phyloP scores from a whole-genome alignment of 2,888 invertebrate species.

The Arctia plantaginis region DNA sequence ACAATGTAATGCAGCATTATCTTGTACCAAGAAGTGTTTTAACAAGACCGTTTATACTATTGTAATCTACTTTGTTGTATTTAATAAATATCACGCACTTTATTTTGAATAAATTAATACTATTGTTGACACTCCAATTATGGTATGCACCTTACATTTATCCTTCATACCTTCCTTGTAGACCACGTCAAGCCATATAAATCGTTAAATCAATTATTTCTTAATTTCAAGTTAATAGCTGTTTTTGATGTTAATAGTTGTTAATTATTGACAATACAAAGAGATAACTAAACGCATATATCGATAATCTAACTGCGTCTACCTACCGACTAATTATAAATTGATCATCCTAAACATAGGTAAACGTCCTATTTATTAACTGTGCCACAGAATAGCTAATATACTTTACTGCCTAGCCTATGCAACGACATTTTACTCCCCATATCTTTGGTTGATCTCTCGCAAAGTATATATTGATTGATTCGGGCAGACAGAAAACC shows the following conservation, averaged over 20 bases:
- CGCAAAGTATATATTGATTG: too few species aligned
- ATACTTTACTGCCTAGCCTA: too few species aligned
- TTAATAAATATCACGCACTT: neutral
- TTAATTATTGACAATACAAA: too few species aligned
- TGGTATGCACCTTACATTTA: too few species aligned
- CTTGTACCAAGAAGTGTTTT: neutral
- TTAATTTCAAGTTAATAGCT: neutral
- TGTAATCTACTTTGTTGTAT: neutral
- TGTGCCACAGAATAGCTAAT: too few species aligned
- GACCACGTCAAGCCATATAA: neutral
- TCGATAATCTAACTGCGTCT: neutral
- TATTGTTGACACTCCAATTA: neutral
- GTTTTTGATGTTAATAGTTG: neutral
- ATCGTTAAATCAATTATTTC: neutral
- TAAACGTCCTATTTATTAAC: neutral
- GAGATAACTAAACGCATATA: too few species aligned
- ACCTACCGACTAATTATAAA: neutral
- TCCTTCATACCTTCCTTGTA: too few species aligned
- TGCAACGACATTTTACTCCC: too few species aligned
- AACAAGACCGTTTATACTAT: neutral
- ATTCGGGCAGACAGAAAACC: too few species aligned
- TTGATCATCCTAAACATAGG: too few species aligned
- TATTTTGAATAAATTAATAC: neutral
- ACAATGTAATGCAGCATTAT: neutral
- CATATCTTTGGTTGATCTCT: too few species aligned